phyloP scores from a whole-genome alignment of 2,113 vertebrate genomes.

The Chionodraco myersi region DNA sequence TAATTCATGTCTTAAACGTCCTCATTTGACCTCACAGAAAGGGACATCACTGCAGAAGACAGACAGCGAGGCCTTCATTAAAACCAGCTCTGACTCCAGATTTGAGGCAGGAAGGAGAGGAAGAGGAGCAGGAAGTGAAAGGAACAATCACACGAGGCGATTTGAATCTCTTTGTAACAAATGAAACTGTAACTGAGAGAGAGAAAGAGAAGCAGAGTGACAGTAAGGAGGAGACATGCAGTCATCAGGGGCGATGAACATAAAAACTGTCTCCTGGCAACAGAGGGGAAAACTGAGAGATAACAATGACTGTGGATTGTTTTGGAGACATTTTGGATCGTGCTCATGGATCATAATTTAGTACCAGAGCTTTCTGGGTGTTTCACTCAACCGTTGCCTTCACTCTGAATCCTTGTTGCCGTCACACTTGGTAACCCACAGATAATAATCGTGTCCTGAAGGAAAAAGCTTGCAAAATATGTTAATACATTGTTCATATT shows the following conservation, averaged over 20 bases:
- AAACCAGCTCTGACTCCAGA: constrained; percentile 24
- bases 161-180: background rate
- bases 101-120: background rate
- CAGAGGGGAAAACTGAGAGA: constrained; percentile 3
- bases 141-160: background rate
- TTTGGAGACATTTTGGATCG: background rate
- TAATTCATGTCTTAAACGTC: background rate
- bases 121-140: background rate
- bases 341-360: too few species aligned
- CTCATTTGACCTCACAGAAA: constrained; percentile 15
- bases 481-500: background rate
- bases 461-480: background rate
- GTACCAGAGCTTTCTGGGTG: background rate
- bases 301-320: constrained; percentile 10
- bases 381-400: background rate
- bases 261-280: constrained; percentile 50
- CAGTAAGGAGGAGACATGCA: background rate
- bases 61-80: constrained; percentile 33
- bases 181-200: background rate
- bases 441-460: background rate
- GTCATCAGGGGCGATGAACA: constrained; percentile 14
- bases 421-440: too few species aligned
- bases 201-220: background rate
- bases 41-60: constrained; percentile 14
- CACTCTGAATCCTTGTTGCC: too few species aligned